Evolutionary conservation across 2,113 vertebrate genomes (phyloP).

Genomic region (Oxyura jamaicensis): DNA sequence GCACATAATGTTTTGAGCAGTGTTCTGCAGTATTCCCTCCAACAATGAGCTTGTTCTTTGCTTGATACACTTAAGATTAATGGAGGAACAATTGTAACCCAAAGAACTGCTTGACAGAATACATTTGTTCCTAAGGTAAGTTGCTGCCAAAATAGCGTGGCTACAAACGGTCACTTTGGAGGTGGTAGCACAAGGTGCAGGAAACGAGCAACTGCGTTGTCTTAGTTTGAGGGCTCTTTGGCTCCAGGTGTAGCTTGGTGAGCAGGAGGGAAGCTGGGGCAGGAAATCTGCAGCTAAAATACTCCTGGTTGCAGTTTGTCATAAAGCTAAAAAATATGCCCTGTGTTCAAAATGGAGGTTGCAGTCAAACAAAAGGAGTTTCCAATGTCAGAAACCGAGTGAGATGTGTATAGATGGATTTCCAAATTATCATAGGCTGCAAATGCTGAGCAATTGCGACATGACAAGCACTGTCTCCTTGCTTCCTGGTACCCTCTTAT

Average conservation of each 20-base stretch:
- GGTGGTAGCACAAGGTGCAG: neutral
- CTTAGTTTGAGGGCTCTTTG: neutral
- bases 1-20: neutral
- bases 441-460: neutral
- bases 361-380: neutral
- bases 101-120: neutral
- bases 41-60: neutral
- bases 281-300: neutral
- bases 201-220: rapidly evolving
- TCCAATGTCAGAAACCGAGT: neutral
- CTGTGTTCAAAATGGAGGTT: neutral
- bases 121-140: neutral
- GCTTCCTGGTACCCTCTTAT: neutral
- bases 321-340: rapidly evolving
- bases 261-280: neutral
- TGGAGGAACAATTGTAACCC: neutral
- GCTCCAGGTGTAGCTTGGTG: rapidly evolving
- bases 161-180: neutral
- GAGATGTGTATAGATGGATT: neutral
- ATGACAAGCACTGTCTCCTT: neutral
- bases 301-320: neutral
- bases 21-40: neutral
- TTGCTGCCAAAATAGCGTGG: neutral
- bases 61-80: neutral
- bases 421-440: neutral